Conservation (phyloP, 92 coral and sea anemone species). For the Porites cylindrica region DNA sequence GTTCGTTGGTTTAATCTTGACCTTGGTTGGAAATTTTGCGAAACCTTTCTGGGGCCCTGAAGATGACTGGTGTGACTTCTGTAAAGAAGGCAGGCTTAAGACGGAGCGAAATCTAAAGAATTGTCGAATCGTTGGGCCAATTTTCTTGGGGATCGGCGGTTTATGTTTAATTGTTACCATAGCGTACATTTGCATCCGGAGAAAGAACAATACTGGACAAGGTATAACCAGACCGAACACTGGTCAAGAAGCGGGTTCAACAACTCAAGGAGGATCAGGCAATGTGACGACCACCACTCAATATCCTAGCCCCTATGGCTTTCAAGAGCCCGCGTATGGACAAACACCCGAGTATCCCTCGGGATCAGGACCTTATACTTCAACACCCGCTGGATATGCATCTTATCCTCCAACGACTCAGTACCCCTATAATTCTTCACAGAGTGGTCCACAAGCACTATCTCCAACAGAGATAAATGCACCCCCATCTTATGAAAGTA, state of each 20-base stretch:
- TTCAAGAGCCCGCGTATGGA: slow-evolving; percentile 18
- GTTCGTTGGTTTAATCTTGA: slow-evolving; percentile 63
- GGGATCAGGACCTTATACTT: slow-evolving; percentile 15
- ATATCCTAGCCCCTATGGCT: not conserved
- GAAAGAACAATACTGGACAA: slow-evolving; percentile 41
- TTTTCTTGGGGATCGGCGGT: slow-evolving; percentile 52
- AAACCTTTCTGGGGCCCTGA: slow-evolving; percentile 75
- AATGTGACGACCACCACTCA: slow-evolving; percentile 5
- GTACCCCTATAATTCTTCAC: slow-evolving; percentile 32
- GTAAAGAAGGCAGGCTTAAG: slow-evolving; percentile 53
- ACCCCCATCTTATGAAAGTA: slow-evolving; percentile 53
- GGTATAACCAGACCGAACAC: not conserved
- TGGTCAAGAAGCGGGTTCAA: not conserved
- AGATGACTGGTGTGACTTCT: slow-evolving; percentile 72
- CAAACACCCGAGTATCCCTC: slow-evolving; percentile 1
- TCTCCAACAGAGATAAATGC: slow-evolving; percentile 42
- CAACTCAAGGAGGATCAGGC: slow-evolving; percentile 11
- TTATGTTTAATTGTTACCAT: slow-evolving; percentile 25
- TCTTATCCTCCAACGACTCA: slow-evolving; percentile 29
- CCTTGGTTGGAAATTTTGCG: slow-evolving; percentile 69
- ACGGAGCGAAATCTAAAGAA: slow-evolving; percentile 57
- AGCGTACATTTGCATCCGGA: slow-evolving; percentile 6
- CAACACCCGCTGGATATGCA: slow-evolving; percentile 16
- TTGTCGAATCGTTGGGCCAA: slow-evolving; percentile 22
- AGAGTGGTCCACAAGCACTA: slow-evolving; percentile 17